Evolutionary conservation across 2,888 invertebrate genomes (phyloP).

Genomic region (Danaus chrysippus): DNA sequence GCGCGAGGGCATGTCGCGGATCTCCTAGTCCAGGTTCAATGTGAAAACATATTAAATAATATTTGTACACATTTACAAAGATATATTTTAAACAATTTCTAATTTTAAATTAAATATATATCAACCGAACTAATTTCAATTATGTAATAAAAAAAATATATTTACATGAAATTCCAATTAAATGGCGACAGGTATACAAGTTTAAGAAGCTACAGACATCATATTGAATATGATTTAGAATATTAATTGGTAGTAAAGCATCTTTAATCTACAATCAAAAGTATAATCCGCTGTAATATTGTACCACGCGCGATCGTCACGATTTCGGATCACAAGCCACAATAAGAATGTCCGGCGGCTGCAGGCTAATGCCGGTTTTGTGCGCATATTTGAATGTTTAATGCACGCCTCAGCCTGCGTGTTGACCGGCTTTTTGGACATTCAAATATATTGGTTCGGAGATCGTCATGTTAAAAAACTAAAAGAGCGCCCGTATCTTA

Average conservation of each 20-base stretch:
- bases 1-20: conserved; percentile 43
- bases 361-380: conserved; percentile 57
- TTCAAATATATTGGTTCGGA: background rate
- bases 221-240: too few species aligned
- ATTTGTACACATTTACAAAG: conserved; percentile 20
- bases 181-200: too few species aligned
- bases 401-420: conserved; percentile 37
- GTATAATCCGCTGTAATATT: conserved; percentile 34
- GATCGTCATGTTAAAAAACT: conserved; percentile 8
- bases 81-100: background rate
- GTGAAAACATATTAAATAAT: conserved; percentile 25
- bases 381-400: conserved; percentile 64
- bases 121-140: too few species aligned
- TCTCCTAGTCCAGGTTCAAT: conserved; percentile 14
- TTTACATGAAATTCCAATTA: too few species aligned
- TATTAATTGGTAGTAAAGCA: too few species aligned
- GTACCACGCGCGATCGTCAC: conserved; percentile 50
- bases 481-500: conserved; percentile 12
- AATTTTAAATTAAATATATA: background rate
- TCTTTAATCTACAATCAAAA: too few species aligned
- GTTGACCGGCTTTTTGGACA: conserved; percentile 36
- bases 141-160: too few species aligned
- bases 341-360: conserved; percentile 54
- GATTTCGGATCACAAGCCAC: conserved; percentile 68
- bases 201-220: too few species aligned